phyloP scores from a whole-genome alignment of 2,113 vertebrate genomes.

The Amphiprion percula region DNA sequence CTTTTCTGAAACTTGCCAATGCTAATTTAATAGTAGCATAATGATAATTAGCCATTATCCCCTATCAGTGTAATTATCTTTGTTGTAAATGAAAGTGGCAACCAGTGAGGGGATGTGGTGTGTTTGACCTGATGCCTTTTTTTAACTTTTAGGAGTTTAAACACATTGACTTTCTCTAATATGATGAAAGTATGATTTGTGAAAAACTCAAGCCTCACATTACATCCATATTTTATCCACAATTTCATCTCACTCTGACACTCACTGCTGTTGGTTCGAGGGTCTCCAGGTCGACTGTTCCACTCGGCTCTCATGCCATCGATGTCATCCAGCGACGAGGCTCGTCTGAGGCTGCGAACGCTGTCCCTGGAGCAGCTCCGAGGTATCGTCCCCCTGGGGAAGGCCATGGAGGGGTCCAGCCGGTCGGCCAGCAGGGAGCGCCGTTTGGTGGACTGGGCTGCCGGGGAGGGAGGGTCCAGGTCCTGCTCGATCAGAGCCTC shows the following conservation, averaged over 20 bases:
- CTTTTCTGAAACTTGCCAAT: too few species aligned
- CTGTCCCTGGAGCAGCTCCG: slow-evolving; percentile 81
- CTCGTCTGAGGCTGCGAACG: slow-evolving; percentile 87
- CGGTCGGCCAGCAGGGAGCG: slow-evolving; percentile 72
- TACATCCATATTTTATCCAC: slow-evolving; percentile 3
- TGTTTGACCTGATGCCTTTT: too few species aligned
- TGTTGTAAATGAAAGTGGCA: too few species aligned
- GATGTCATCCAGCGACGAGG: slow-evolving; percentile 90
- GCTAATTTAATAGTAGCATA: too few species aligned
- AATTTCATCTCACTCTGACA: slow-evolving; percentile 14
- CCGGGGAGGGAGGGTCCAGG: slow-evolving; percentile 71
- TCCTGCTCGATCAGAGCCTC: slow-evolving; percentile 90
- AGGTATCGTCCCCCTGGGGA: slow-evolving; percentile 77
- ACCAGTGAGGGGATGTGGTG: too few species aligned
- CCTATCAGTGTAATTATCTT: too few species aligned
- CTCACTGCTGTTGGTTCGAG: slow-evolving; percentile 84
- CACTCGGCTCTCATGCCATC: slow-evolving; percentile 88
- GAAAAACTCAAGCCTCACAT: too few species aligned
- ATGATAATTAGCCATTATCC: too few species aligned
- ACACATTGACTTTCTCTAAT: too few species aligned
- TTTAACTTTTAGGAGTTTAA: too few species aligned
- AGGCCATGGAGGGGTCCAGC: slow-evolving; percentile 78
- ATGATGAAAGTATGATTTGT: neutral
- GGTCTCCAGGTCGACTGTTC: slow-evolving; percentile 83
- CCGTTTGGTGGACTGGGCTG: slow-evolving; percentile 72